phyloP scores from a whole-genome alignment of 2,888 invertebrate species.

The Eilema depressum region DNA sequence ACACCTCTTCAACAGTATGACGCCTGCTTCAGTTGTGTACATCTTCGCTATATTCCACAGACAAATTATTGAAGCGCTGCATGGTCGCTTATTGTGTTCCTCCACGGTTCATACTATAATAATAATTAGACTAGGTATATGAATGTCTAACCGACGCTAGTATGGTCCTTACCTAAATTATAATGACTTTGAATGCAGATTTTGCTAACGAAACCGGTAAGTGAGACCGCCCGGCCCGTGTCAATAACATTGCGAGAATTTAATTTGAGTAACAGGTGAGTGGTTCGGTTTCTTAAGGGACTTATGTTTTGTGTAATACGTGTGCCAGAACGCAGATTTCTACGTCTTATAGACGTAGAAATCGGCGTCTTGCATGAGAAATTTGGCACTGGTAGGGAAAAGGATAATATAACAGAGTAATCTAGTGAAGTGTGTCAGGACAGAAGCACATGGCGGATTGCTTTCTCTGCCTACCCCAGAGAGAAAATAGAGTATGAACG shows the following conservation, averaged over 20 bases:
- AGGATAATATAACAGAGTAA: not conserved
- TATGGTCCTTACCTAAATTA: not conserved
- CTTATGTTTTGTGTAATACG: conserved; percentile 7
- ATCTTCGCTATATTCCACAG: not conserved
- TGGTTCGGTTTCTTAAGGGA: conserved; percentile 13
- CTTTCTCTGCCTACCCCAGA: no score
- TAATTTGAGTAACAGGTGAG: conserved; percentile 12
- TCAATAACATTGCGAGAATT: conserved; percentile 19
- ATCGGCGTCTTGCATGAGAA: not conserved
- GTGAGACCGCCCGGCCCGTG: conserved; percentile 1
- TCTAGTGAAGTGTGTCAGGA: not conserved
- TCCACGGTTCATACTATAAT: not conserved
- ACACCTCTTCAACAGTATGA: no score
- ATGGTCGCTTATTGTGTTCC: not conserved
- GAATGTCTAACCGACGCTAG: not conserved
- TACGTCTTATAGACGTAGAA: not conserved
- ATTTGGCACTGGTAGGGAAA: no score
- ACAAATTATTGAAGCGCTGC: not conserved
- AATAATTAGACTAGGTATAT: not conserved
- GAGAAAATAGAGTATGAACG: not conserved
- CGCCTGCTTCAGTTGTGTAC: no score
- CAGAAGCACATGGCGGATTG: not conserved
- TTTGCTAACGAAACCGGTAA: conserved; percentile 9
- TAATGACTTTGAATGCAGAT: conserved; percentile 11
- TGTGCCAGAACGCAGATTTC: no score